These are phyloP conservation scores for Drosophila seguyi DNA, from an alignment of 1,140 invertebrate species.

Conservation along the genomic window DNA sequence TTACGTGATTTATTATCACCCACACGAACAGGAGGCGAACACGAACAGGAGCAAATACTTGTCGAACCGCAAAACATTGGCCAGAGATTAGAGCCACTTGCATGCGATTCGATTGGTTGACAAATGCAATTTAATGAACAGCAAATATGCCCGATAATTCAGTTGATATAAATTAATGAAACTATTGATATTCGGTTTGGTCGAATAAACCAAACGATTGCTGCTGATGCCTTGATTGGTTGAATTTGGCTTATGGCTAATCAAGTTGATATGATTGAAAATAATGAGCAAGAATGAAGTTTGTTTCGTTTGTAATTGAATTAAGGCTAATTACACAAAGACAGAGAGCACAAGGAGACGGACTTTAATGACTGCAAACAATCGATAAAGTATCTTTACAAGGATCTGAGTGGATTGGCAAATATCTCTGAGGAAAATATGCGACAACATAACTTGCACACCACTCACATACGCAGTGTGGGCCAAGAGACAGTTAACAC, in stretches of 20 bases:
- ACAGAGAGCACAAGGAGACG: not conserved
- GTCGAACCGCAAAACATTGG: conserved; percentile 65
- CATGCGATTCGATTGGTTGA: conserved; percentile 50
- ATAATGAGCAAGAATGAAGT: conserved; percentile 14
- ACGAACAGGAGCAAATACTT: conserved; percentile 55
- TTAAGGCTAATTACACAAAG: conserved; percentile 5
- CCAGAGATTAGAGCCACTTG: conserved; percentile 71
- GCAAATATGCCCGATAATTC: conserved; percentile 75
- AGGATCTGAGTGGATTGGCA: not conserved
- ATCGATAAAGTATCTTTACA: not conserved
- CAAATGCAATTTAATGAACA: conserved; percentile 81
- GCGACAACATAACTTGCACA: conserved; percentile 37
- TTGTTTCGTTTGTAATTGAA: conserved; percentile 7
- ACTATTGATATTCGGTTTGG: conserved; percentile 51
- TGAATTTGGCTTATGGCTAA: conserved; percentile 20
- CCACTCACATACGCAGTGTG: conserved; percentile 55
- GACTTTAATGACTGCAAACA: not conserved
- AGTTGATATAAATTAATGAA: conserved; percentile 70
- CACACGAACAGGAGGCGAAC: conserved; percentile 38
- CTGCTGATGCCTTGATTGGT: conserved; percentile 34
- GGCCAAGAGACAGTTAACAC: conserved; percentile 24
- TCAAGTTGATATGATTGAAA: conserved; percentile 2
- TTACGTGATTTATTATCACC: conserved; percentile 82
- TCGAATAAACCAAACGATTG: conserved; percentile 36
- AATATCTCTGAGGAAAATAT: not conserved